Evolutionary conservation across 2,888 invertebrate species (phyloP).

Genomic region (Microctonus brassicae): DNA sequence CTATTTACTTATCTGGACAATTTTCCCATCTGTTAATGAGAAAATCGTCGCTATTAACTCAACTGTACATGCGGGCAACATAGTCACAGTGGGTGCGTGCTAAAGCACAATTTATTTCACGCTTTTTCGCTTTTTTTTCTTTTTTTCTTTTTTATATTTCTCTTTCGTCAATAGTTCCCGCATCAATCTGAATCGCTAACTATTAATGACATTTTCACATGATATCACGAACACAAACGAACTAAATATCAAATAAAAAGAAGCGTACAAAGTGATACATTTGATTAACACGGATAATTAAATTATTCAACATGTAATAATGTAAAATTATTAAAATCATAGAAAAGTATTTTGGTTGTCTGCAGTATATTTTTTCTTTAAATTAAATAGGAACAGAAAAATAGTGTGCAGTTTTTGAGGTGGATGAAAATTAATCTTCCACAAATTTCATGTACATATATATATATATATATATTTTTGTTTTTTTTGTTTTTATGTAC

Average conservation of each 20-base stretch:
- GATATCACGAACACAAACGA: conserved; percentile 42
- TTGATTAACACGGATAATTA: neutral
- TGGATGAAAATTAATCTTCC: neutral
- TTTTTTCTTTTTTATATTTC: neutral
- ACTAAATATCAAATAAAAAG: conserved; percentile 18
- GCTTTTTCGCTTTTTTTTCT: conserved; percentile 38
- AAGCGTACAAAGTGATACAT: neutral
- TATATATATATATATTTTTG: neutral
- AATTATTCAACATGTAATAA: neutral
- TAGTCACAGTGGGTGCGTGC: conserved; percentile 46
- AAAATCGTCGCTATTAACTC: conserved; percentile 2
- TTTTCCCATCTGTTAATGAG: conserved; percentile 15
- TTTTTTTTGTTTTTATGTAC: neutral
- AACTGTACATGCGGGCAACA: neutral
- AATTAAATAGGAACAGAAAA: neutral
- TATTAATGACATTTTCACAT: conserved; percentile 58
- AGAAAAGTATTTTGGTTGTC: neutral
- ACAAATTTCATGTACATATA: neutral
- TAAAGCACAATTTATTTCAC: conserved; percentile 50
- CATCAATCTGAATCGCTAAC: conserved; percentile 20
- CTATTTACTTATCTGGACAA: neutral
- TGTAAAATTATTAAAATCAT: neutral
- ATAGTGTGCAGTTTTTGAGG: neutral
- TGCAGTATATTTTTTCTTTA: no score
- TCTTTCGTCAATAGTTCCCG: neutral